Percentiles rank a stretch among this genome's conserved stretches.
These are phyloP conservation scores for Atta colombica DNA, from an alignment of 1,140 invertebrate species.

Conservation along the genomic window DNA sequence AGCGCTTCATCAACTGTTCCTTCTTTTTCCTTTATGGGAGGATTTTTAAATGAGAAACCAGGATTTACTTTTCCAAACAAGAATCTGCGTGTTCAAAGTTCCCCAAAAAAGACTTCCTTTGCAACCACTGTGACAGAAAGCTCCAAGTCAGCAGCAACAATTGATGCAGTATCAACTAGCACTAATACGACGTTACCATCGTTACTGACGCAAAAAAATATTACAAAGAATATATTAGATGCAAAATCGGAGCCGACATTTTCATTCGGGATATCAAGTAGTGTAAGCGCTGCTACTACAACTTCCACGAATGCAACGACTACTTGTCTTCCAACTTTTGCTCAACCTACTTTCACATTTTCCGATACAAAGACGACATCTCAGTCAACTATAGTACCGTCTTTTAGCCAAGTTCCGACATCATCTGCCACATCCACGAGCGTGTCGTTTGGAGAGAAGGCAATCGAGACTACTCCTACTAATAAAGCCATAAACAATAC, in stretches of 20 bases:
- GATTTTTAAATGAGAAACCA: conserved; percentile 49
- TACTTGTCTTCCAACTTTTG: conserved; percentile 72
- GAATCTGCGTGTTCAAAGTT: conserved; percentile 20
- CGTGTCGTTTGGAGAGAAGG: conserved; percentile 66
- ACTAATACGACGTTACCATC: conserved; percentile 10
- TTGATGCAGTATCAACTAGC: not conserved
- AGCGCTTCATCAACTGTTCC: conserved; percentile 19
- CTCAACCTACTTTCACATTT: conserved; percentile 75
- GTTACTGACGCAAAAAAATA: not conserved
- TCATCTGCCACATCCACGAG: conserved; percentile 55
- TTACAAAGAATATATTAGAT: conserved; percentile 32
- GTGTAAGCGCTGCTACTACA: conserved; percentile 25
- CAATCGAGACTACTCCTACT: conserved; percentile 13
- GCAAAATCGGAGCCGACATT: conserved; percentile 75
- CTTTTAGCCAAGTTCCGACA: conserved; percentile 63
- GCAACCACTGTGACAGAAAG: conserved; percentile 5
- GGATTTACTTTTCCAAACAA: not conserved
- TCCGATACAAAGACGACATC: conserved; percentile 64
- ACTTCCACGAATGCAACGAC: conserved; percentile 59
- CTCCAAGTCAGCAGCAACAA: conserved; percentile 34
- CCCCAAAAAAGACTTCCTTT: not conserved
- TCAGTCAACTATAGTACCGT: conserved; percentile 40
- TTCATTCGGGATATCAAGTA: conserved; percentile 80
- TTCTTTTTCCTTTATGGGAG: conserved; percentile 59
- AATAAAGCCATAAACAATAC: not conserved